These are phyloP conservation scores for Neofelis nebulosa DNA, from an alignment of 2,113 vertebrate genomes.

Conservation along the genomic window DNA sequence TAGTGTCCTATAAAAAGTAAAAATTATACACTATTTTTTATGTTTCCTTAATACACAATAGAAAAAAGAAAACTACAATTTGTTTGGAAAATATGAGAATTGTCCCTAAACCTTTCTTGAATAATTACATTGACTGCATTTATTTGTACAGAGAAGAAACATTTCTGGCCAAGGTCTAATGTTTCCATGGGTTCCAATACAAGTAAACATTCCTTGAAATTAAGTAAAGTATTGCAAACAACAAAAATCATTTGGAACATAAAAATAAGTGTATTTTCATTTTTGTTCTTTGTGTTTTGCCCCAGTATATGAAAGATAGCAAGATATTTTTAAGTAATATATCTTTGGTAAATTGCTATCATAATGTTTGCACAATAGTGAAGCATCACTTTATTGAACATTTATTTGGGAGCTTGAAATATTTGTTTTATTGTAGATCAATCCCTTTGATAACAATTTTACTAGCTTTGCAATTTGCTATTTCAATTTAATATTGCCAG, in stretches of 20 bases:
- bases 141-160: slow-evolving; percentile 41
- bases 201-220: slow-evolving; percentile 61
- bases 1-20: not conserved
- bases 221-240: slow-evolving; percentile 69
- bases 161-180: slow-evolving; percentile 49
- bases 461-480: slow-evolving; percentile 65
- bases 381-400: slow-evolving; percentile 73
- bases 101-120: not conserved
- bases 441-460: slow-evolving; percentile 68
- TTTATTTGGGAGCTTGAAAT: slow-evolving; percentile 69
- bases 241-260: slow-evolving; percentile 70
- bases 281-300: slow-evolving; percentile 73
- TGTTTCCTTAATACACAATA: not conserved
- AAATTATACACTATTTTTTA: not conserved
- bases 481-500: slow-evolving; percentile 75
- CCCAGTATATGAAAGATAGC: slow-evolving; percentile 57
- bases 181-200: slow-evolving; percentile 32
- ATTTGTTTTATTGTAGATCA: slow-evolving; percentile 66
- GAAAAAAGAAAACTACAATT: not conserved
- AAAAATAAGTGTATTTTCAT: slow-evolving; percentile 79
- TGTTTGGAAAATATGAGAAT: not conserved
- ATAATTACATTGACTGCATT: not conserved
- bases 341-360: slow-evolving; percentile 79
- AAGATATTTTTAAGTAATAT: slow-evolving; percentile 52
- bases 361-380: slow-evolving; percentile 65